A percentile compares a stretch with the other conserved stretches of the same genome.
phyloP scores from a whole-genome alignment of 1,140 invertebrate species.

The Cotesia glomerata region DNA sequence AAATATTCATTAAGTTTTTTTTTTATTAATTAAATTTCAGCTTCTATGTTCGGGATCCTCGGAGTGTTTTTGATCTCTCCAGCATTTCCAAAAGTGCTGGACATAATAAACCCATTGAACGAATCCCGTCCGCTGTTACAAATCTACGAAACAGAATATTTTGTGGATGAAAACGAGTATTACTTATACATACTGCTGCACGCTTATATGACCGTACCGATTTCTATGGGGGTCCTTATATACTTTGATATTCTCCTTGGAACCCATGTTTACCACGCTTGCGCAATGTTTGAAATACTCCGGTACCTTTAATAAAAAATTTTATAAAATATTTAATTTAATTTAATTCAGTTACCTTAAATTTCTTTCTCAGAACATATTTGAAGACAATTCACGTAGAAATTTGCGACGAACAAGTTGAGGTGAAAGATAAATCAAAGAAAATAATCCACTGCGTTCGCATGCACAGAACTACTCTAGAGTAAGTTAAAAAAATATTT shows the following conservation, averaged over 20 bases:
- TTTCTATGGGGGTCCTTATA: conserved; percentile 9
- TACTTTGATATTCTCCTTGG: conserved; percentile 21
- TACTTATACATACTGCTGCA: conserved; percentile 28
- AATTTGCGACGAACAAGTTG: background rate
- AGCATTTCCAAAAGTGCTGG: conserved; percentile 16
- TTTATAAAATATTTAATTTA: no score
- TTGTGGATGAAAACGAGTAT: conserved; percentile 24
- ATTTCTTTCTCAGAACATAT: background rate
- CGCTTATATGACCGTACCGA: conserved; percentile 4
- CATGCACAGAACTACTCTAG: conserved; percentile 16
- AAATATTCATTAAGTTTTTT: no score
- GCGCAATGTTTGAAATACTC: conserved; percentile 19
- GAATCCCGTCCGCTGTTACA: conserved; percentile 6
- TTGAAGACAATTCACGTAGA: background rate
- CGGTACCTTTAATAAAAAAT: background rate
- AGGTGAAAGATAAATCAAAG: background rate
- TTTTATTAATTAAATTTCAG: background rate
- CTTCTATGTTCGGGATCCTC: conserved; percentile 13
- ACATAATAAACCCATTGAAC: conserved; percentile 22
- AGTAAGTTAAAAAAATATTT: background rate
- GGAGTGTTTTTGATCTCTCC: conserved; percentile 8
- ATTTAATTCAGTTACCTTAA: background rate
- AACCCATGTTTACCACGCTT: conserved; percentile 20
- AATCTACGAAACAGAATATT: conserved; percentile 18
- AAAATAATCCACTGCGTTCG: conserved; percentile 4